Evolutionary conservation across 2,888 invertebrate species (phyloP), one percentile per base, ranked within the genome.

Genomic region (Tachystola acroxantha): DNA sequence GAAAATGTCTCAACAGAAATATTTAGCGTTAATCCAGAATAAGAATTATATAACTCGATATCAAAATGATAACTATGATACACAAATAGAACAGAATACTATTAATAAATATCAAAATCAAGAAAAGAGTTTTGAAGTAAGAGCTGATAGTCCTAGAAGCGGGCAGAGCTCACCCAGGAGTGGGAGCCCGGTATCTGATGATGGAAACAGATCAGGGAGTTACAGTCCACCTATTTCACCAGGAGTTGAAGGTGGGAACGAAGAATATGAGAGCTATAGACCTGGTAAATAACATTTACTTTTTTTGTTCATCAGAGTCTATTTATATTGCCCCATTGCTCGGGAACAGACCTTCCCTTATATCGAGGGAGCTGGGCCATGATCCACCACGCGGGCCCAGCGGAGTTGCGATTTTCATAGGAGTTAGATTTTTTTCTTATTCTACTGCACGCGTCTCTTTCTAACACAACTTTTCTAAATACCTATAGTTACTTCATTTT

Each of bases 221-320:
- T 92, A 92, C 39, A 94, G 94, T 71, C 95, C 95, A 0, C 94
- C 95, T 0, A 95, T 95, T 30, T 95, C 95, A 7, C 95, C 95
- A 0, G 95, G 95, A 1, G 94, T 94, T 20, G 95, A 95, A 63
- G 94, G 93, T 34, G 91, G 80, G 0, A 74, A 68, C 36, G 84
- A 82, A 3, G 79, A 85, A 19, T 85, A 66, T 27, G 84, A 84
- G 26, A 74, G 60, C 5, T 86, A 88, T 51, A 73, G 88, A 49
- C 84, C 87, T 34, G 86, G 87, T 87, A 13, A 65, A 71, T 51
- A 11, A 25, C n/a, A n/a, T n/a, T n/a, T n/a, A n/a, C n/a, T n/a
- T n/a, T n/a, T n/a, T n/a, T n/a, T n/a, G n/a, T n/a, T n/a, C n/a
- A n/a, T n/a, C n/a, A n/a, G n/a, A n/a, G n/a, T n/a, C n/a, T n/a